phyloP scores from a whole-genome alignment of 2,888 invertebrate genomes.

The Acanthosoma haemorrhoidale region DNA sequence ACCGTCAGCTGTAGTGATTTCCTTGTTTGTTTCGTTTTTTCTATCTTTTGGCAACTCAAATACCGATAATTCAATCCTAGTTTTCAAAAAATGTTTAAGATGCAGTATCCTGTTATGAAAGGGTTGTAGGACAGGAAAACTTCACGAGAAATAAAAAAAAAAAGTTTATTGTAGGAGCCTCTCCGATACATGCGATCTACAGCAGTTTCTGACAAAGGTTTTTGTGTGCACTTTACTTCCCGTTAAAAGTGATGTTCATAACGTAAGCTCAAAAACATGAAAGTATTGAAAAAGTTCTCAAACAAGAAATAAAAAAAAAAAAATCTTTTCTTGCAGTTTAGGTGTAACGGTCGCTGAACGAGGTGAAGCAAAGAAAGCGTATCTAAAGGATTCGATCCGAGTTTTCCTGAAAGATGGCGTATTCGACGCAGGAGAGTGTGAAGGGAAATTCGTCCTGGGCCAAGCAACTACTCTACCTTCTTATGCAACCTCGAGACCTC shows the following conservation, averaged over 20 bases:
- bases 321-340: not conserved
- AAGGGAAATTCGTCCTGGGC: constrained; percentile 17
- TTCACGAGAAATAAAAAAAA: too few species aligned
- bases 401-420: constrained; percentile 2
- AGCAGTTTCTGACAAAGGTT: too few species aligned
- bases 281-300: not conserved
- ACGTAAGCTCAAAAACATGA: not conserved
- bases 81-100: too few species aligned
- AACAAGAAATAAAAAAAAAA: not conserved
- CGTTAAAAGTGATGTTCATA: not conserved
- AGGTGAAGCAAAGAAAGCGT: constrained; percentile 10
- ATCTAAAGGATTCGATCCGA: not conserved
- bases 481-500: too few species aligned
- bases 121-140: too few species aligned
- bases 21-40: too few species aligned
- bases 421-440: constrained; percentile 24
- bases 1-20: too few species aligned
- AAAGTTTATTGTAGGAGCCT: too few species aligned
- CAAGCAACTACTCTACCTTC: not conserved
- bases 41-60: too few species aligned
- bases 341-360: constrained; percentile 16
- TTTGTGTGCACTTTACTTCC: not conserved
- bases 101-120: too few species aligned
- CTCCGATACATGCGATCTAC: too few species aligned
- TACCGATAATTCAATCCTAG: too few species aligned